Evolutionary conservation across 2,888 invertebrate genomes (phyloP), one percentile per base, ranked within the genome.

Genomic region (Hypena proboscidalis): DNA sequence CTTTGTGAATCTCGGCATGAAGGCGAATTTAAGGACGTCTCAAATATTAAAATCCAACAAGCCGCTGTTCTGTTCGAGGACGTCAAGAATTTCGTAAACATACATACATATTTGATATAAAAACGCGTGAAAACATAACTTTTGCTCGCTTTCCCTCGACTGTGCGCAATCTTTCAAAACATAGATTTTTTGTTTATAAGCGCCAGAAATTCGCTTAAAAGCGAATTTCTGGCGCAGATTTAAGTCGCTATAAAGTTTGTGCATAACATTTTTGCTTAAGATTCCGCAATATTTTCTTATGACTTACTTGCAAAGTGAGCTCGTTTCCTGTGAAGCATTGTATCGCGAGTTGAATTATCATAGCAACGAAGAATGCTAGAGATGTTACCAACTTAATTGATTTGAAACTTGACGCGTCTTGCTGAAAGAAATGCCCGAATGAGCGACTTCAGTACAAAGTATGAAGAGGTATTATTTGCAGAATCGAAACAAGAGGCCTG

Each of bases 251-350:
- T 19, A 20, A 26, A 35, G 11, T 13, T 35, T 8, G 5, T 7
- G 6, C 5, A 2, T 8, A 22, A 17, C 17, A 17, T 17, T 17
- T 17, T 17, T 17, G 3, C 3, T 5, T n/a, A n/a, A 17, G 17
- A 17, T 3, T 5, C 4, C 17, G 3, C 4, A 17, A 5, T 4
- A 5, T 5, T 17, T 4, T 17, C 17, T 17, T 15, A 26, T 19
- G 8, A 38, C 76, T 74, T 56, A 86, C 89, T 67, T 89, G 83
- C 25, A 82, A 54, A 1, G 89, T 87, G 0, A 90, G 74, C 52
- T 88, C 89, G 47, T 86, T 90, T 2, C 79, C 85, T 21, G 90
- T 84, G 49, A 89, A 85, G 52, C 90, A 90, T 55, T 90, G 90
- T 23, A 89, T 77, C 0, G 81, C 88, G 3, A 90, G 74, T 41